phyloP scores from a whole-genome alignment of 2,113 vertebrate genomes.

The Alethe castanea region DNA sequence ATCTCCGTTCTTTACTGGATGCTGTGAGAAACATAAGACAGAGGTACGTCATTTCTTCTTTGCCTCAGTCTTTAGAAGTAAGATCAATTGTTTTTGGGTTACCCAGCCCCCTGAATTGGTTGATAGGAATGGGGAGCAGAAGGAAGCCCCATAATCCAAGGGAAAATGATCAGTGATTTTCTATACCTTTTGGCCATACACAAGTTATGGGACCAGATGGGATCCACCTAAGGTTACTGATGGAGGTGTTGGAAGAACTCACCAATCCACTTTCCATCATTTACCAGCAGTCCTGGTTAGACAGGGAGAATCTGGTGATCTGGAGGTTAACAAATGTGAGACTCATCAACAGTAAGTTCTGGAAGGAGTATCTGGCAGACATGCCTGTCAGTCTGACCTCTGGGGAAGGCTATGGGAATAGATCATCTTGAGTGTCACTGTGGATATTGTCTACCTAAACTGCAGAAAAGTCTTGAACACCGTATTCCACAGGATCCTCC shows the following conservation, averaged over 20 bases:
- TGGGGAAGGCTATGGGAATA: neutral
- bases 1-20: neutral
- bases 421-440: neutral
- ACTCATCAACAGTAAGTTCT: neutral
- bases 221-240: neutral
- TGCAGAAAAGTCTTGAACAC: neutral
- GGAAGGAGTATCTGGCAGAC: neutral
- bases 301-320: neutral
- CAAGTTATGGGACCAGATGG: accelerated
- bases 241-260: neutral
- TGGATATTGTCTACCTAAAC: neutral
- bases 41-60: neutral
- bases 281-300: neutral
- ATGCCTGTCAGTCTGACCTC: neutral
- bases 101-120: accelerated
- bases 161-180: neutral
- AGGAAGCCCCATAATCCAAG: neutral
- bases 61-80: neutral
- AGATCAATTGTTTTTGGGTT: neutral
- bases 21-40: neutral
- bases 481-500: neutral
- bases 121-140: neutral
- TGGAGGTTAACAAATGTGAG: neutral
- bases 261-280: accelerated
- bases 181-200: neutral